Conservation (phyloP, 2,113 vertebrate genomes). For the Myrmecobius fasciatus region DNA sequence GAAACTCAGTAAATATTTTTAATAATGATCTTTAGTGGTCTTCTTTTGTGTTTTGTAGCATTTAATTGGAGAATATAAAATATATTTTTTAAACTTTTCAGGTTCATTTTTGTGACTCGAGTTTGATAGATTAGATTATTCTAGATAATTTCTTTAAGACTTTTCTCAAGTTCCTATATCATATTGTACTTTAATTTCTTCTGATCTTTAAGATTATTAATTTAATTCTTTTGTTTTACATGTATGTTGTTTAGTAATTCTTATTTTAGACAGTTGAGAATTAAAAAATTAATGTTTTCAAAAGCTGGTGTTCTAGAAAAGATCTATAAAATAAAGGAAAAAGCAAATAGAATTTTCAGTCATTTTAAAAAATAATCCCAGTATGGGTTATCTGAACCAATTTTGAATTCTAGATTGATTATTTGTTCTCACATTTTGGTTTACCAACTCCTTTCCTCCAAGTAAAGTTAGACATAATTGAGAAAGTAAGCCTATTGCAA, state of each 20-base stretch:
- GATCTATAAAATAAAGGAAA: conserved; percentile 46
- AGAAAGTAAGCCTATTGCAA: background rate
- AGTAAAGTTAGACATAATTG: background rate
- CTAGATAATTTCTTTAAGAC: background rate
- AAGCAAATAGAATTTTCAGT: background rate
- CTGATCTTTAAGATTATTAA: background rate
- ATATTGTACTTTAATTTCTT: background rate
- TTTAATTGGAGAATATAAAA: background rate
- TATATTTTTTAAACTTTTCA: background rate
- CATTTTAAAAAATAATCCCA: conserved; percentile 35
- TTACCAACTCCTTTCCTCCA: background rate
- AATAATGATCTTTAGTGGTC: background rate
- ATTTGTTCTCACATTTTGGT: conserved; percentile 28
- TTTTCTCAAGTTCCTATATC: background rate
- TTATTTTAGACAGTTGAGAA: background rate
- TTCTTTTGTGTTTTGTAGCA: background rate
- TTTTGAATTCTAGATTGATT: conserved; percentile 39
- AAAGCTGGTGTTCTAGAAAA: conserved; percentile 39
- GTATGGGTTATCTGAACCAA: conserved; percentile 13
- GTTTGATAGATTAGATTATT: background rate
- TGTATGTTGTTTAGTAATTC: background rate
- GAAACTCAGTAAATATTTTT: conserved; percentile 45
- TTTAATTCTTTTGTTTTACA: background rate
- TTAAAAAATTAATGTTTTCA: conserved; percentile 22
- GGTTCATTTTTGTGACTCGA: background rate